phyloP scores from a whole-genome alignment of 2,797 vertebrate genomes.

The Acipenser transmontanus region DNA sequence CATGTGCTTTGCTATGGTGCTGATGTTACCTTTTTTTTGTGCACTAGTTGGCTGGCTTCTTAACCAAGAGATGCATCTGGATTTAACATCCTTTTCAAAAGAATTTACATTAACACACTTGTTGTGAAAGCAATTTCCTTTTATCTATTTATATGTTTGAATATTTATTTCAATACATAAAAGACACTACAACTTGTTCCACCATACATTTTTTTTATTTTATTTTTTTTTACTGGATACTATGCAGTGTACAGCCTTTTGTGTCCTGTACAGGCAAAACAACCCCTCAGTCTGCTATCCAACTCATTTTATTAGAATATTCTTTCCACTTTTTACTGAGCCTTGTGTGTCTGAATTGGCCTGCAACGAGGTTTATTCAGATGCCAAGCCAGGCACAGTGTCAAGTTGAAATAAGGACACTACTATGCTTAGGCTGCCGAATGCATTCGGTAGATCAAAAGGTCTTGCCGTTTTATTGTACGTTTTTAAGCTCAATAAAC shows the following conservation, averaged over 20 bases:
- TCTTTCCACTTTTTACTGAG: constrained; percentile 32
- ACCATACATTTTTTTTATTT: too few species aligned
- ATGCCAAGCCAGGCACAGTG: constrained; percentile 30
- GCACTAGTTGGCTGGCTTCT: too few species aligned
- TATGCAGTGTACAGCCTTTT: neutral
- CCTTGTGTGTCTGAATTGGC: constrained; percentile 32
- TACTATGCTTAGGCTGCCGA: constrained; percentile 30
- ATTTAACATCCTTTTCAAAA: too few species aligned
- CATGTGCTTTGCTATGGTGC: too few species aligned
- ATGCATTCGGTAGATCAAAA: constrained; percentile 39
- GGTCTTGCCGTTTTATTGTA: constrained; percentile 9
- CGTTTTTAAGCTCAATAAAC: neutral
- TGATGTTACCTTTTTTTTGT: too few species aligned
- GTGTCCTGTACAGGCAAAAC: constrained; percentile 11
- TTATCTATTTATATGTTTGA: too few species aligned
- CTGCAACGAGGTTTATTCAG: constrained; percentile 19
- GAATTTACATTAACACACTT: too few species aligned
- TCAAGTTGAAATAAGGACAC: constrained; percentile 41
- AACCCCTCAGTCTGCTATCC: constrained; percentile 3
- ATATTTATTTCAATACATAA: neutral
- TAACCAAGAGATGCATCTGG: too few species aligned
- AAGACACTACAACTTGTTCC: neutral
- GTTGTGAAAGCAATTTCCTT: too few species aligned
- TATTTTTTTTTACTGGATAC: neutral
- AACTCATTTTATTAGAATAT: constrained; percentile 23